phyloP scores from a whole-genome alignment of 1,140 invertebrate species.

The Neelides sp. region DNA sequence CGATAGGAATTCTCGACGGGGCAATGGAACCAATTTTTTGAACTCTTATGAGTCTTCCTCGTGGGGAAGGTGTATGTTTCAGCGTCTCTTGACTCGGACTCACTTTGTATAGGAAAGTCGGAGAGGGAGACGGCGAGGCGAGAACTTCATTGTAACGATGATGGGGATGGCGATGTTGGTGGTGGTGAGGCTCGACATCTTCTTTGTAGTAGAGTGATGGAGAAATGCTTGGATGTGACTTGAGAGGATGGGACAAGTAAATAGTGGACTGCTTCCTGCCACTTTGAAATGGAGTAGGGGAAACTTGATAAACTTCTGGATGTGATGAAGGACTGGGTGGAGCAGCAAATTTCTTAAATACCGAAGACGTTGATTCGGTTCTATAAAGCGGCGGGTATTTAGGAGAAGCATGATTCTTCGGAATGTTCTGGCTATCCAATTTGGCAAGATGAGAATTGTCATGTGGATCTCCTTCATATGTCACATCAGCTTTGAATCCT shows the following conservation, averaged over 20 bases:
- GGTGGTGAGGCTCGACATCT: neutral
- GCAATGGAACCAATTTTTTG: no score
- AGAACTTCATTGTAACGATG: neutral
- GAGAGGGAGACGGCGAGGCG: neutral
- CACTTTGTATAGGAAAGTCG: no score
- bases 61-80: no score
- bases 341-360: no score
- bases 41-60: neutral
- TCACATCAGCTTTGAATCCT: slow-evolving; percentile 64
- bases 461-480: slow-evolving; percentile 50
- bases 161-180: neutral
- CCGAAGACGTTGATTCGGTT: neutral
- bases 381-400: neutral
- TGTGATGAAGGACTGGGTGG: neutral
- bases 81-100: no score
- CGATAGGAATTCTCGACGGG: no score
- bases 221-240: no score
- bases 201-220: no score
- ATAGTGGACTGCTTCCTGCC: no score
- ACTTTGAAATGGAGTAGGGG: no score
- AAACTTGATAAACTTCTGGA: no score
- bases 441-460: slow-evolving; percentile 1
- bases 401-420: neutral
- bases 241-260: no score
- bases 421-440: neutral